Evolutionary conservation across 92 coral and sea anemone species (phyloP).

Genomic region (Porites divaricata): DNA sequence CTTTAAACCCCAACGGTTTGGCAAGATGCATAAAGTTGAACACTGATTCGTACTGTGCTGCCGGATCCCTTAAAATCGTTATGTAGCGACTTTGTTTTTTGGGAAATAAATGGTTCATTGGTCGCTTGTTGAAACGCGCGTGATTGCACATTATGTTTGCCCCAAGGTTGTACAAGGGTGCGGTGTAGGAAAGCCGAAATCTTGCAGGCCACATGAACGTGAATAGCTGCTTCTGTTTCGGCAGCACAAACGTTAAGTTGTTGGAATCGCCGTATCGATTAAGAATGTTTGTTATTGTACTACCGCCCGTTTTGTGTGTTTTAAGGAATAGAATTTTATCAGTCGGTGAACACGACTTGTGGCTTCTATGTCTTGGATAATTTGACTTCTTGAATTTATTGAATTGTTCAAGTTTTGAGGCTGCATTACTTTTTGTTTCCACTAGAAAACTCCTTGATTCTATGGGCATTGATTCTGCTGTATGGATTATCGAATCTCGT

Average conservation of each 20-base stretch:
- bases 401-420: not conserved
- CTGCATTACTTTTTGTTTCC: not conserved
- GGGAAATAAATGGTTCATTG: slow-evolving; percentile 81
- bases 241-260: slow-evolving; percentile 70
- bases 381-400: not conserved
- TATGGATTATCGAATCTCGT: not conserved
- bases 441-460: not conserved
- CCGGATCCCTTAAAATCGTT: slow-evolving; percentile 73
- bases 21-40: slow-evolving; percentile 88
- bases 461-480: slow-evolving; percentile 1
- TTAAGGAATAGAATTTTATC: slow-evolving; percentile 72
- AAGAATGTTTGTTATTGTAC: slow-evolving; percentile 81
- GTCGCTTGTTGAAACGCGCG: slow-evolving; percentile 69
- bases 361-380: not conserved
- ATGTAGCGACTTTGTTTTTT: slow-evolving; percentile 64
- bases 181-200: slow-evolving; percentile 74
- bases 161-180: slow-evolving; percentile 60
- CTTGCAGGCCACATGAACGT: slow-evolving; percentile 84
- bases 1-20: slow-evolving; percentile 67
- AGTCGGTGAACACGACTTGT: slow-evolving; percentile 48
- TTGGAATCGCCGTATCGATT: slow-evolving; percentile 77
- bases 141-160: slow-evolving; percentile 82
- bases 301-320: slow-evolving; percentile 89
- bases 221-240: slow-evolving; percentile 58
- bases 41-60: slow-evolving; percentile 74